Base-by-base conservation (phyloP, 2,113 vertebrate genomes). In the Mesoclemmys tuberculata region DNA sequence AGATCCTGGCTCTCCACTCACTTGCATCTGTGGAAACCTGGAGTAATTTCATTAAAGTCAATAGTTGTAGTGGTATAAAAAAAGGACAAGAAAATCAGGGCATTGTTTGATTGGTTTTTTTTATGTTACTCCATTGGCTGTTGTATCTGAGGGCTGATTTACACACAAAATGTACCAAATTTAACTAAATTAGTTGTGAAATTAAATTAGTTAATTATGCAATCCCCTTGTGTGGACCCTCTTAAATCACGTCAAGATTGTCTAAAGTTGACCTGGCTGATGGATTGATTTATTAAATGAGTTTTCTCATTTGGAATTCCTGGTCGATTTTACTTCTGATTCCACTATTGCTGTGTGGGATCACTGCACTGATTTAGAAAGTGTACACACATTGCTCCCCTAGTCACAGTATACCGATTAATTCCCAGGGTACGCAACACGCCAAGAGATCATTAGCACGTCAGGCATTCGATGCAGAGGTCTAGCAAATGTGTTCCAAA, bases 391-490 rank as follows among this genome's bases (percentile, higher is more conserved):
- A 55, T 82, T 87, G 41, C 41, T 82, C 11, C 38, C 71, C 89
- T 88, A 26, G 56, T 86, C 82, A 29, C 74, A 89, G 44, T 6
- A n/a, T 29, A 12, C 35, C 64, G 74, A 5, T 87, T 75, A 78
- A 0, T 87, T 82, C 75, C 68, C 61, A 56, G 18, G 52, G 38
- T 84, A 31, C 51, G 4, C 51, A 52, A 52, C 21, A 27, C 46
- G 18, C 24, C 27, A 29, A 49, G 27, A 64, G 2, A 41, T 46
- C 41, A 29, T 3, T 51, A 81, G 35, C 61, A 22, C 4, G 0
- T 1, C 31, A 0, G 11, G 46, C 58, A 19, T 58, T 49, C 1
- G 6, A 79, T 52, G 27, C 27, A 68, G 41, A 14, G 8, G 2
- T 84, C 29, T 21, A 5, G 54, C n/a, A 44, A n/a, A 52, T 52